Base-by-base conservation (phyloP, 2,888 invertebrate species). In the Caenorhabditis sp. region DNA sequence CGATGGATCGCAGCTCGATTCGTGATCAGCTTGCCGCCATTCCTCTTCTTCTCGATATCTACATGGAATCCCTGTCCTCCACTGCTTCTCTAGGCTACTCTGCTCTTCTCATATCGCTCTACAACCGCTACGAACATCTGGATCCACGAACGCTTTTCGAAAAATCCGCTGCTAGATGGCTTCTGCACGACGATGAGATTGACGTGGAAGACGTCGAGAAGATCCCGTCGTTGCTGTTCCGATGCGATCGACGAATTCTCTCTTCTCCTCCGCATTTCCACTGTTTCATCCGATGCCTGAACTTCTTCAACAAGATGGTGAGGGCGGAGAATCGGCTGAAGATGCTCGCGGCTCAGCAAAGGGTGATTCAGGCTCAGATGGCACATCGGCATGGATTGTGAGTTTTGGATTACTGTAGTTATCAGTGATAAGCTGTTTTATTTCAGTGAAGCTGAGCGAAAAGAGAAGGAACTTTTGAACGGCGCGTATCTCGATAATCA, bases 231-330 rank as follows among this genome's bases (percentile, higher is more conserved):
- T 35, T 84, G 1, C 58, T 86, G 8, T 86, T 86, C 64, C 22
- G 86, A 67, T 80, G 80, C 35, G 83, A 78, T 50, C 65, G 81
- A 24, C 79, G 83, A 15, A 83, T 86, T 22, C 68, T 86, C 26
- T 65, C 55, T n/a, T 84, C 84, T 0, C 86, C 86, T 4, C 61
- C 53, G 0, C 86, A 86, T 44, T 86, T 86, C 28, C 35, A 69
- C 9, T 82, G 84, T 51, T 83, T 86, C 62, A 65, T 84, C 22
- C 50, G 53, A 28, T 44, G 65, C 0, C 62, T 84, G 13, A 68
- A 74, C 22, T 86, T 84, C 50, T 86, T 84, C 60, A 58, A 69
- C n/a, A 70, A 67, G 13, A 70, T 61, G 35, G 61, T 50, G 0
- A 32, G 78, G 44, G 24, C 18, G 0, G 71, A 79, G n/a, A 62